A percentile compares a stretch with the other conserved stretches of the same genome.
These are phyloP conservation scores for Lontra canadensis DNA, from an alignment of 2,113 vertebrate species.

Conservation along the genomic window DNA sequence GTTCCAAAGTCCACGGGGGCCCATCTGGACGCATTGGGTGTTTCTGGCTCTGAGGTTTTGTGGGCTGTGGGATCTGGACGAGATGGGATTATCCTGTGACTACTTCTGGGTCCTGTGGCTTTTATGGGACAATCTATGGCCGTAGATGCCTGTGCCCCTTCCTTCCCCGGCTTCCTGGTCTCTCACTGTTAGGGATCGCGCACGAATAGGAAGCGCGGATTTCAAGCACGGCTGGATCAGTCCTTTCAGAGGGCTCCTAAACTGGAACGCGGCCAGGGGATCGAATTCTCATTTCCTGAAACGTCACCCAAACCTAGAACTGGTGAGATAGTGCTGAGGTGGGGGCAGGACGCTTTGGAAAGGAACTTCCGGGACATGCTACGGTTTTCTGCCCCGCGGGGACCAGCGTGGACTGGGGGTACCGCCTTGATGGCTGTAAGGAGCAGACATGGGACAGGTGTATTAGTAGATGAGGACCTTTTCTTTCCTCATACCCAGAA, in stretches of 20 bases:
- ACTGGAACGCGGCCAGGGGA: constrained; percentile 13
- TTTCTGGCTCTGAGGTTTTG: neutral
- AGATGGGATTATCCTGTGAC: neutral
- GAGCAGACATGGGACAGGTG: neutral
- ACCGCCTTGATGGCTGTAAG: accelerated
- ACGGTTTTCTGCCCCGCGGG: neutral
- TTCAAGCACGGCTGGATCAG: neutral
- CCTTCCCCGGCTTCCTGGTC: neutral
- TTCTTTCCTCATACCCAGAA: neutral
- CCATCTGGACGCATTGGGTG: accelerated
- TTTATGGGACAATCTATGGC: accelerated
- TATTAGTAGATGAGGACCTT: neutral
- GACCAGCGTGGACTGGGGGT: accelerated
- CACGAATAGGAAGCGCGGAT: neutral
- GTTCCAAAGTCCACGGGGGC: accelerated
- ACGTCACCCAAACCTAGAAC: constrained; percentile 13
- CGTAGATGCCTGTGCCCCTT: accelerated
- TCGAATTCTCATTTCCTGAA: constrained; percentile 71
- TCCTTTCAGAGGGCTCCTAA: neutral
- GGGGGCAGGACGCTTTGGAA: neutral
- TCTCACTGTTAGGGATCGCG: neutral
- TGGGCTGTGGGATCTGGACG: neutral
- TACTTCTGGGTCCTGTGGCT: neutral
- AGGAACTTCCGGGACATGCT: neutral
- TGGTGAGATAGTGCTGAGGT: neutral